Percentiles rank a stretch among this genome's conserved stretches.
Conservation (phyloP, 1,140 invertebrate genomes). For the Eupeodes corollae region DNA sequence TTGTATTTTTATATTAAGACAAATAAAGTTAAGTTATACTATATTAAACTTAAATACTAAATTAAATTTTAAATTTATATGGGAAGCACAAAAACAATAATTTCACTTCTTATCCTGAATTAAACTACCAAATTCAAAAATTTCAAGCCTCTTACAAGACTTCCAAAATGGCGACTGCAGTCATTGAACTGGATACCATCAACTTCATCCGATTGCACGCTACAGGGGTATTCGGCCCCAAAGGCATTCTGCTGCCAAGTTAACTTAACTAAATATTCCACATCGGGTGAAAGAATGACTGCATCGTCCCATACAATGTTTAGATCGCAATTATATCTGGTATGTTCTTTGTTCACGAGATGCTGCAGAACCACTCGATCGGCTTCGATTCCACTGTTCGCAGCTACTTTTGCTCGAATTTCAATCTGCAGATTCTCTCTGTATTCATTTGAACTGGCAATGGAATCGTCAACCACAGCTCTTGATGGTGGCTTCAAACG, state of each 20-base stretch:
- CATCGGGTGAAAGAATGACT: slow-evolving; percentile 25
- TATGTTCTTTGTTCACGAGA: slow-evolving; percentile 17
- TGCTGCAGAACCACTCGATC: slow-evolving; percentile 20
- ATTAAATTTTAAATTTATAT: too few species aligned
- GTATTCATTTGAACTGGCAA: slow-evolving; percentile 15
- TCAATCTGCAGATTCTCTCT: slow-evolving; percentile 24
- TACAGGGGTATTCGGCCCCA: slow-evolving; percentile 33
- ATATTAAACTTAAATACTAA: too few species aligned
- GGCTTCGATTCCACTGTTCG: background rate
- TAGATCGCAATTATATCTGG: slow-evolving; percentile 33
- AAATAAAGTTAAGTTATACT: too few species aligned
- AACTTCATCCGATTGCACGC: slow-evolving; percentile 21
- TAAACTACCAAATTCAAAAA: slow-evolving; percentile 22
- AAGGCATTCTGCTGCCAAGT: slow-evolving; percentile 20
- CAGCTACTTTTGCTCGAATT: slow-evolving; percentile 10
- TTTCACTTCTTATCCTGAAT: background rate
- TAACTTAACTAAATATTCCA: slow-evolving; percentile 22
- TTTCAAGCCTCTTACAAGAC: slow-evolving; percentile 28
- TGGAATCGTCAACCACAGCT: slow-evolving; percentile 3
- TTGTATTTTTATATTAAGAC: too few species aligned
- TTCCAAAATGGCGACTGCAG: slow-evolving; percentile 21
- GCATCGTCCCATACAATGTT: slow-evolving; percentile 23
- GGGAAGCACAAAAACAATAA: too few species aligned
- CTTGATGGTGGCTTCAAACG: slow-evolving; percentile 22
- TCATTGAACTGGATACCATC: slow-evolving; percentile 28